Base-by-base conservation (phyloP, 2,797 vertebrate genomes). In the Sebastes iracundus region DNA sequence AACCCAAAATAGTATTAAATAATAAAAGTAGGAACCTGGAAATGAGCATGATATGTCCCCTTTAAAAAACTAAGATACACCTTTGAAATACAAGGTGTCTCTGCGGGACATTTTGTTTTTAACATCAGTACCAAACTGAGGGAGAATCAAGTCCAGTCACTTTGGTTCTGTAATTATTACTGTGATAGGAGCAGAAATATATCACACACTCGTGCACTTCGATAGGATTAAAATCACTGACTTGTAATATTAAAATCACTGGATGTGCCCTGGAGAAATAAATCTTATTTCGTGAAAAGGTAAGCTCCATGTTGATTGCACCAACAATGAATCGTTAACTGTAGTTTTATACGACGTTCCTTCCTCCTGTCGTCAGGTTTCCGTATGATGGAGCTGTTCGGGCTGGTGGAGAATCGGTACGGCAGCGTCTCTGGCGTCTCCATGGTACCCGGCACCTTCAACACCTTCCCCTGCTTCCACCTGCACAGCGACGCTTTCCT, bases 311-410 rank as follows among this genome's bases (percentile, higher is more conserved):
- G 35, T 14, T 38, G 35, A 38, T 38, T 27, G 38, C 63, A 46
- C 63, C 12, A 46, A 38, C 35, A 38, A 38, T 38, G 35, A 38
- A 14, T 38, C 2, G 5, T 38, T 38, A 1, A 14, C 35, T 38
- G 35, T 38, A 38, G 35, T 38, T 38, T 38, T 46, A 46, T 46
- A 46, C 38, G 42, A 18, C 16, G 42, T n/a, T 52, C 16, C 6
- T 42, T 1, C 38, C 14, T 0, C 46, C 53, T 23, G 53, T 52
- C 4, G 1, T 9, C 81, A 99, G 98, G 98, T 61, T 99, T 99
- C 95, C 96, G 96, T 81, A 99, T 99, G 98, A 99, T 99, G 98
- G 98, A 99, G 90, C 96, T 97, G 93, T 99, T 99, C 77, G 97
- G 98, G 14, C 94, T 99, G 86, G 93, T 97, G 87, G 97, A 98